Percentiles rank a stretch among this genome's conserved stretches.
These are phyloP conservation scores for Microtus oregoni DNA, from an alignment of 2,113 vertebrate genomes.

Conservation along the genomic window DNA sequence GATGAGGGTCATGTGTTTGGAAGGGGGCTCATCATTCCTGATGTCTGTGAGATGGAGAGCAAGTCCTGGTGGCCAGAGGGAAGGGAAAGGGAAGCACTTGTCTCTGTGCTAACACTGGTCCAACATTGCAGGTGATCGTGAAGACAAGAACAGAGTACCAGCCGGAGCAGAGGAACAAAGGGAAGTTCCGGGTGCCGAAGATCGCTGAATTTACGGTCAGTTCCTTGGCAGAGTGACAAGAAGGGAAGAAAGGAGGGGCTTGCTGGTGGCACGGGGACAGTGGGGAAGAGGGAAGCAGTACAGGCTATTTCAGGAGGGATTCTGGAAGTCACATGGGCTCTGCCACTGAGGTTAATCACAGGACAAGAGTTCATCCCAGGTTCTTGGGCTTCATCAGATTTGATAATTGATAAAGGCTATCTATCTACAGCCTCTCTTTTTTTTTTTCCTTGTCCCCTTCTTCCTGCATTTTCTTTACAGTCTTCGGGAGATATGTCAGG, in stretches of 20 bases:
- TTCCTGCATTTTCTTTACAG: neutral
- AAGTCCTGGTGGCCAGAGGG: neutral
- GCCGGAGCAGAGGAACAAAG: constrained; percentile 97
- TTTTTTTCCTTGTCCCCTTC: neutral
- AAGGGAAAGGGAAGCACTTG: neutral
- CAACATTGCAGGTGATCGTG: constrained; percentile 94
- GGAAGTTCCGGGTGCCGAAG: constrained; percentile 97
- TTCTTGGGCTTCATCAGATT: neutral
- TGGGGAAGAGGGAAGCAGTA: no score
- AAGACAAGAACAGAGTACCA: constrained; percentile 98
- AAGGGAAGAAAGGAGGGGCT: constrained; percentile 90
- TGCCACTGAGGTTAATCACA: neutral
- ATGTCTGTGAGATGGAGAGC: neutral
- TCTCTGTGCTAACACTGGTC: neutral
- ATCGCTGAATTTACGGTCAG: constrained; percentile 99
- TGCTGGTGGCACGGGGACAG: neutral
- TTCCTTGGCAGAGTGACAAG: constrained; percentile 94
- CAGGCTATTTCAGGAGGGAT: neutral
- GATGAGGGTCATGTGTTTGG: neutral
- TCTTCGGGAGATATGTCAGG: neutral
- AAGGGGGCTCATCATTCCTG: neutral
- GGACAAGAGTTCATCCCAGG: neutral
- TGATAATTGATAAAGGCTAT: neutral
- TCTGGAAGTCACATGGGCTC: neutral
- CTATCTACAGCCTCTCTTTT: neutral